Percentiles rank a stretch among this genome's conserved stretches.
These are phyloP conservation scores for Acromyrmex heyeri DNA, from an alignment of 1,140 invertebrate genomes.

Conservation along the genomic window DNA sequence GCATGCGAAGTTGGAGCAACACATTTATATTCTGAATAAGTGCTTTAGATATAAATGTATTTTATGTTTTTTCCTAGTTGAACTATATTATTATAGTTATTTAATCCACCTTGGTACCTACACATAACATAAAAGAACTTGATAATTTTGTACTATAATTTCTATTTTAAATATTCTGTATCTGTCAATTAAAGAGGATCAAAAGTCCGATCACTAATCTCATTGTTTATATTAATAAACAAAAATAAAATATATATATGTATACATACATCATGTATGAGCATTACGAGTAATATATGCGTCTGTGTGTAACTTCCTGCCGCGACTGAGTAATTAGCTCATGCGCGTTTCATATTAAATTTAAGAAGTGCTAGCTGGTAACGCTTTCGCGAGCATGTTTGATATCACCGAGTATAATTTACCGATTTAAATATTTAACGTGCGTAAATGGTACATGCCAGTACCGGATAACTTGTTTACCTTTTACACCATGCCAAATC, in stretches of 20 bases:
- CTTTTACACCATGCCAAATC: slow-evolving; percentile 48
- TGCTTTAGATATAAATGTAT: slow-evolving; percentile 18
- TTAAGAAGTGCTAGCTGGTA: slow-evolving; percentile 40
- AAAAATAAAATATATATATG: not conserved
- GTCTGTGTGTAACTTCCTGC: slow-evolving; percentile 15
- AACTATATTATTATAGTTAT: not conserved
- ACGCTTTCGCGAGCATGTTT: slow-evolving; percentile 24
- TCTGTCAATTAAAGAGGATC: not conserved
- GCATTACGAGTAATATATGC: not conserved
- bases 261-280: not conserved
- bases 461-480: slow-evolving; percentile 39
- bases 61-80: not conserved
- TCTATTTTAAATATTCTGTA: not conserved
- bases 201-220: not conserved
- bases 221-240: slow-evolving; percentile 7
- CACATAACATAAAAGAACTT: not conserved
- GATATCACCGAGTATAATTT: slow-evolving; percentile 53
- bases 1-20: not conserved
- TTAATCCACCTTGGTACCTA: not conserved
- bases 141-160: not conserved
- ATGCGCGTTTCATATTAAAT: slow-evolving; percentile 53
- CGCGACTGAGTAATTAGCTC: slow-evolving; percentile 40
- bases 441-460: slow-evolving; percentile 42
- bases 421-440: slow-evolving; percentile 58
- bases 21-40: slow-evolving; percentile 1